Base-by-base conservation (phyloP, 2,888 invertebrate genomes). In the Drosophila lutescens region DNA sequence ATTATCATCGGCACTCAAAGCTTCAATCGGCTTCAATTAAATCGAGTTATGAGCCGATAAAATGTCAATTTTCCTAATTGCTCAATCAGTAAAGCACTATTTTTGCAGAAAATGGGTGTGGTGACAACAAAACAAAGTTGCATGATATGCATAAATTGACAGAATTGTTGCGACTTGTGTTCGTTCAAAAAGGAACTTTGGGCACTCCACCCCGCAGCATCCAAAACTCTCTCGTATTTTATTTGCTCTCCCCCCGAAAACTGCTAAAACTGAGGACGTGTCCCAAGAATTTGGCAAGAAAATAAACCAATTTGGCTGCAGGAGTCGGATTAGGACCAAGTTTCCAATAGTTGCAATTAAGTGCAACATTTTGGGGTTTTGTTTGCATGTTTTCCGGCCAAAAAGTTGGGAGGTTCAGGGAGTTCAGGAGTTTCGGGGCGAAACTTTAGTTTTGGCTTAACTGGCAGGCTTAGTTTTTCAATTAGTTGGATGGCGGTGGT, bases 341-440 rank as follows among this genome's bases (percentile, higher is more conserved):
- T 68, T 68, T 68, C 44, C 67, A 55, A 86, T 74, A 67, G 69
- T 69, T 70, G 80, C 80, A 86, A 81, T 81, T 81, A 86, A 78
- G 86, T 74, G 86, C 76, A 74, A 80, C 75, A 81, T 74, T 86
- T 74, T 73, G 53, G 55, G 73, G 73, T 53, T 68, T 71, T 82
- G 69, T 62, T 77, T 71, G 77, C 65, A 71, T 63, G 66, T 50
- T 26, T 26, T 6, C 26, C 26, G 5, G 49, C 40, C 53, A 30
- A 8, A 30, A 30, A 30, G 30, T 30, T 30, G 30, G 5, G 26
- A 6, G 4, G 23, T 23, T 23, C 20, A 20, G 23, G 3, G 4
- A 23, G 26, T 26, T 26, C 26, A 26, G 26, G 26, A 26, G 26
- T 26, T 13, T 7, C 15, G 6, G 32, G 36, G 36, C 23, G 51